A percentile compares a stretch with the other conserved stretches of the same genome.
These are phyloP conservation scores for Drosophila mojavensis DNA, from an alignment of 1,140 invertebrate species.

Conservation along the genomic window DNA sequence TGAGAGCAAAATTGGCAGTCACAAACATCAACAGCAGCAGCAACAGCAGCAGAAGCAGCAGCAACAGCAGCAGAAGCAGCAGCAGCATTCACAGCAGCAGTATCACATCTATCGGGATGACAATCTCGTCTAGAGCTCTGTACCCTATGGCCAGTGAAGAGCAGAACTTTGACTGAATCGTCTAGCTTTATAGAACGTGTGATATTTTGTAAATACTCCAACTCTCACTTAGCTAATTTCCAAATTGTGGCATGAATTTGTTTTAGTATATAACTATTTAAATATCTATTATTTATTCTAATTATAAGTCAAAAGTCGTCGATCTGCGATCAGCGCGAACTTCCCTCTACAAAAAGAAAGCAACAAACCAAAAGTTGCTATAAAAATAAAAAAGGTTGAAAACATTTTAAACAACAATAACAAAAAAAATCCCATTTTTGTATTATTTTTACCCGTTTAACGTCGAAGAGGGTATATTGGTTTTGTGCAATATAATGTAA, in stretches of 20 bases:
- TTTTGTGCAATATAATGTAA: no score
- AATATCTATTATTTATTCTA: slow-evolving; percentile 74
- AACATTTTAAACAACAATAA: slow-evolving; percentile 39
- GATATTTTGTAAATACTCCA: slow-evolving; percentile 63
- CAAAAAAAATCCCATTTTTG: no score
- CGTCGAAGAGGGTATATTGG: no score
- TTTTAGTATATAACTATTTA: slow-evolving; percentile 66
- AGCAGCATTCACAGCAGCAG: slow-evolving; percentile 26
- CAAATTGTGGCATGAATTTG: slow-evolving; percentile 50
- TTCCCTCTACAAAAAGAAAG: slow-evolving; percentile 58
- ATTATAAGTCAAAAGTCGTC: slow-evolving; percentile 52
- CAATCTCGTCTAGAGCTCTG: slow-evolving; percentile 54
- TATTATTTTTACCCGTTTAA: no score
- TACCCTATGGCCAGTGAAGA: slow-evolving; percentile 1
- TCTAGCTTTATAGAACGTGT: slow-evolving; percentile 70
- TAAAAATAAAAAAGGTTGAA: slow-evolving; percentile 51
- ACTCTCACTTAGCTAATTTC: slow-evolving; percentile 44
- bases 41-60: slow-evolving; percentile 17
- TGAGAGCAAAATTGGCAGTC: slow-evolving; percentile 70
- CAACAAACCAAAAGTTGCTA: slow-evolving; percentile 49
- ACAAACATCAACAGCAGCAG: slow-evolving; percentile 27
- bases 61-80: slow-evolving; percentile 24
- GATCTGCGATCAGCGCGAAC: not conserved
- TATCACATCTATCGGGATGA: slow-evolving; percentile 59
- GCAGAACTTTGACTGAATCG: slow-evolving; percentile 62